Evolutionary conservation across 2,113 vertebrate genomes (phyloP).

Genomic region (Daboia siamensis): DNA sequence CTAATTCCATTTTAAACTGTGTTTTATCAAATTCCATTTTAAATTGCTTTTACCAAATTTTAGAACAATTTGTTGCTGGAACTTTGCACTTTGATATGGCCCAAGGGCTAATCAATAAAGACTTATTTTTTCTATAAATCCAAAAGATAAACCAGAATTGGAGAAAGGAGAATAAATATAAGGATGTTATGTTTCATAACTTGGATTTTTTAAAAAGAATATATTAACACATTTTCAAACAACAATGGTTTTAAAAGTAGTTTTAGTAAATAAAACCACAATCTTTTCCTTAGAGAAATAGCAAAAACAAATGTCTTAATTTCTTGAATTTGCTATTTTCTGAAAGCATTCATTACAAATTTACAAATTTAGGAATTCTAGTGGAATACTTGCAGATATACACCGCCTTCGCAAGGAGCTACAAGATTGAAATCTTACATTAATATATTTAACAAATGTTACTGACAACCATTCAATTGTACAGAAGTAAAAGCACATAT

Average conservation of each 20-base stretch:
- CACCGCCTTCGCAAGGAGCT: neutral
- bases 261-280: slow-evolving; percentile 15
- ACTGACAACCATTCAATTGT: neutral
- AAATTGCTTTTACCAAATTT: too few relatives aligned
- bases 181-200: slow-evolving; percentile 3
- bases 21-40: too few relatives aligned
- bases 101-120: too few relatives aligned
- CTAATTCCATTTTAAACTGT: too few relatives aligned
- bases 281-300: slow-evolving; percentile 11
- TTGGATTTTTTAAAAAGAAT: slow-evolving; percentile 3
- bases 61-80: too few relatives aligned
- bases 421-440: neutral
- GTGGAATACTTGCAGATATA: neutral
- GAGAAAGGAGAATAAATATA: slow-evolving; percentile 18
- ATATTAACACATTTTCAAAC: neutral
- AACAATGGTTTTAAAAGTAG: neutral
- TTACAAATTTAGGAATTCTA: neutral
- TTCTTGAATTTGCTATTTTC: neutral
- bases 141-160: slow-evolving; percentile 20
- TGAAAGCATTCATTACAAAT: neutral
- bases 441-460: neutral
- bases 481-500: neutral
- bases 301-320: neutral
- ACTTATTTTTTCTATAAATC: neutral
- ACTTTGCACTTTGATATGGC: too few relatives aligned